Evolutionary conservation across 2,113 vertebrate genomes (phyloP).

Genomic region (Solenodon paradoxus): DNA sequence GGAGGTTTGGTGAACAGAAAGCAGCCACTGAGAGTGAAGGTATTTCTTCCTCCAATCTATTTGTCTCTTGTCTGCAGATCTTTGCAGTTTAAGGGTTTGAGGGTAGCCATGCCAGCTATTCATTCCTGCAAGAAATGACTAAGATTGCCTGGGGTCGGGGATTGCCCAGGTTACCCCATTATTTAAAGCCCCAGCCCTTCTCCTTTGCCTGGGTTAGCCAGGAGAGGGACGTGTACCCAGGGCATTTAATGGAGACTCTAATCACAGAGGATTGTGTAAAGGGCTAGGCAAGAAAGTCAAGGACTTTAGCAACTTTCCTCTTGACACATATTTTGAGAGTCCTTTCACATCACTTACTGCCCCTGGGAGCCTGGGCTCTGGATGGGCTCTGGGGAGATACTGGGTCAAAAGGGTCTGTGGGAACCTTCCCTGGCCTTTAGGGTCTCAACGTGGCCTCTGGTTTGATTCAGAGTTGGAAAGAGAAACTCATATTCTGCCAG

Average conservation of each 20-base stretch:
- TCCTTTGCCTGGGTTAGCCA: neutral
- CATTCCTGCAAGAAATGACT: neutral
- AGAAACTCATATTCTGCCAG: neutral
- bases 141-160: neutral
- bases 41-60: accelerated
- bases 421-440: neutral
- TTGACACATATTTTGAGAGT: too few relatives aligned
- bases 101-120: neutral
- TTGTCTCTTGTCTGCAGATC: neutral
- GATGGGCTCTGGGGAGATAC: neutral
- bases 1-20: too few relatives aligned
- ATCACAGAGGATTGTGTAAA: neutral
- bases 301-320: neutral
- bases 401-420: neutral
- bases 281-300: neutral
- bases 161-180: neutral
- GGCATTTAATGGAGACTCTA: neutral
- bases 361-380: neutral
- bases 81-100: neutral
- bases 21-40: neutral
- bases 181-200: neutral
- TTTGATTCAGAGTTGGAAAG: neutral
- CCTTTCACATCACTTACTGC: too few relatives aligned
- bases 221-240: neutral
- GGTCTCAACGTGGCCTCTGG: neutral